These are phyloP conservation scores for Malurus splendens DNA, from an alignment of 2,797 vertebrate species.

Conservation along the genomic window DNA sequence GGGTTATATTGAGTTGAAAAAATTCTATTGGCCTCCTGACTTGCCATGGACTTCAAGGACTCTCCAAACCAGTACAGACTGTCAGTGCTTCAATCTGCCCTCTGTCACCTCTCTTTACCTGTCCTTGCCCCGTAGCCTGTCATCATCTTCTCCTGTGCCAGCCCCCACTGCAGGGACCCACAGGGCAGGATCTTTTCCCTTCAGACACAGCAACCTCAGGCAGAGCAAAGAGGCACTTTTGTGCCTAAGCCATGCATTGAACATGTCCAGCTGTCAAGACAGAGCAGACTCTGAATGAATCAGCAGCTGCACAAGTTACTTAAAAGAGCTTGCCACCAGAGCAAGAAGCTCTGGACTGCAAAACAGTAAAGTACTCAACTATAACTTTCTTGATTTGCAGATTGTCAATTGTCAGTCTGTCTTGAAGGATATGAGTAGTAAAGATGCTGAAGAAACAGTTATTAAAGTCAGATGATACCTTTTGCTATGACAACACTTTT, in stretches of 20 bases:
- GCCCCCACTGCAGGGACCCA: not conserved
- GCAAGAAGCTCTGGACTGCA: not conserved
- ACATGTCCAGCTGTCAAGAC: not conserved
- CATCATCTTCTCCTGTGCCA: not conserved
- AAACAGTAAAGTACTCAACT: not conserved
- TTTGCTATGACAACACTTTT: not conserved
- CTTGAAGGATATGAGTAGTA: not conserved
- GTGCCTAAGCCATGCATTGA: not conserved
- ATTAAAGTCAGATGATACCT: not conserved
- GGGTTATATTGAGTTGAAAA: not conserved
- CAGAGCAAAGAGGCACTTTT: rapidly evolving
- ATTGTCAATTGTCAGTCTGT: not conserved
- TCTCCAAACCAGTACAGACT: not conserved
- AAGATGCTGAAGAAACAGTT: not conserved
- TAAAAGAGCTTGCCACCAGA: not conserved
- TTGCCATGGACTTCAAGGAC: not conserved
- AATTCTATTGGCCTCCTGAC: not conserved
- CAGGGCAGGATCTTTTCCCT: not conserved
- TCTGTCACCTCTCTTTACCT: not conserved
- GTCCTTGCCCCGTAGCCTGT: not conserved
- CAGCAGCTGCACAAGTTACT: not conserved
- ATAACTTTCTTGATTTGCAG: not conserved
- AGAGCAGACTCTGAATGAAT: not conserved
- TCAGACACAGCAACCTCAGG: not conserved
- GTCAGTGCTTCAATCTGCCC: not conserved